Conservation (phyloP, 2,113 vertebrate genomes). For the Peucedramus taeniatus region DNA sequence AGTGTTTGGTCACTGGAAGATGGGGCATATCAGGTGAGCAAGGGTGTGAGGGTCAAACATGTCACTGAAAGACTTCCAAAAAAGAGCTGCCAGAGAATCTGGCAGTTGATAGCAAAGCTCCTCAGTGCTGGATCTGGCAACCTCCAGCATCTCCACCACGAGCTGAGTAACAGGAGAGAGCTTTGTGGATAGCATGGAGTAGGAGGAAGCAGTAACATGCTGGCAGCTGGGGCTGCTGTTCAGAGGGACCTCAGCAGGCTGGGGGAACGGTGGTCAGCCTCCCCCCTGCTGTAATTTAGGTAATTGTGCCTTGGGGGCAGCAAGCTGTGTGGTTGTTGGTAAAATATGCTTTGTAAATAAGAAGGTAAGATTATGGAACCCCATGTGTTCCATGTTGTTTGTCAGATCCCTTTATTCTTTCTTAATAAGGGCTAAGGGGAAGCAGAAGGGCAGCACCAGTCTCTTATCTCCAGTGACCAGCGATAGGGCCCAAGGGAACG, state of each 20-base stretch:
- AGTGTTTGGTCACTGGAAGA: not conserved
- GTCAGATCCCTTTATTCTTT: not conserved
- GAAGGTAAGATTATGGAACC: not conserved
- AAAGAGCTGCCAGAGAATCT: not conserved
- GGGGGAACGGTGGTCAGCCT: not conserved
- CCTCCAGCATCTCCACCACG: fast-evolving
- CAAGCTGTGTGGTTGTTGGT: not conserved
- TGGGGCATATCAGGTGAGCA: not conserved
- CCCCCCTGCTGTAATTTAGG: not conserved
- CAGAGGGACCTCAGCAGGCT: not conserved
- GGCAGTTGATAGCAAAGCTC: not conserved
- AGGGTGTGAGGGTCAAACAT: not conserved
- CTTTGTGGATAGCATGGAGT: not conserved
- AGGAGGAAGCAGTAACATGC: fast-evolving
- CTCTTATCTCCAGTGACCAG: not conserved
- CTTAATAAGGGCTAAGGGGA: not conserved
- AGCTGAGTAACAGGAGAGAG: not conserved
- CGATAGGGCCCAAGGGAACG: fast-evolving
- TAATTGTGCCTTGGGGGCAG: not conserved
- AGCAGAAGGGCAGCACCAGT: not conserved
- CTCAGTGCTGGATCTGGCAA: not conserved
- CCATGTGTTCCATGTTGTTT: fast-evolving
- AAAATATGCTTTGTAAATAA: not conserved
- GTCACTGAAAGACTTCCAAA: not conserved
- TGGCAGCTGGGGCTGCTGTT: not conserved